These are phyloP conservation scores for Tenualosa ilisha DNA, from an alignment of 2,797 vertebrate genomes.

Conservation along the genomic window DNA sequence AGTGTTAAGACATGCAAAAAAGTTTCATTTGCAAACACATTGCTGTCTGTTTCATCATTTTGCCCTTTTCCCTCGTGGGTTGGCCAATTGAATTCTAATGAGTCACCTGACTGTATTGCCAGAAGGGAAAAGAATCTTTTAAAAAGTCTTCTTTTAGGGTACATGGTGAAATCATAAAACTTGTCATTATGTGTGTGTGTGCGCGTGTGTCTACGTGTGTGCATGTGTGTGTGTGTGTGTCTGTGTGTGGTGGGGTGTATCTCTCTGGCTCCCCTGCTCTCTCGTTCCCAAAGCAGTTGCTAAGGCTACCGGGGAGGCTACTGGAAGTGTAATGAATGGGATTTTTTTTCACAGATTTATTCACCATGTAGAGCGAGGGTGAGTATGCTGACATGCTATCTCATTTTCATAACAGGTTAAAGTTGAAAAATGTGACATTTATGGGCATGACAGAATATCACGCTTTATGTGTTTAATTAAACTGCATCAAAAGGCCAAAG, in stretches of 20 bases:
- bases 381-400: neutral
- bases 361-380: neutral
- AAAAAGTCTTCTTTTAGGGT: conserved; percentile 18
- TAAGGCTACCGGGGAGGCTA: neutral
- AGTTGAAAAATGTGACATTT: conserved; percentile 23
- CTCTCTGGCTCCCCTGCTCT: neutral
- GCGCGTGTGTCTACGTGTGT: too few species aligned
- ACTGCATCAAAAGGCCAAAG: conserved; percentile 25
- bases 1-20: conserved; percentile 25
- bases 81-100: conserved; percentile 24
- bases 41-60: conserved; percentile 26
- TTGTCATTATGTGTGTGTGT: neutral
- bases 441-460: neutral
- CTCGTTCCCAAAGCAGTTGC: neutral
- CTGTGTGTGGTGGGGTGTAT: neutral
- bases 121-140: conserved; percentile 5
- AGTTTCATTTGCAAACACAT: conserved; percentile 21
- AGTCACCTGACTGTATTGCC: conserved; percentile 23
- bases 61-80: conserved; percentile 7
- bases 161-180: neutral
- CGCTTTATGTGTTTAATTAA: conserved; percentile 31
- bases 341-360: conserved; percentile 12
- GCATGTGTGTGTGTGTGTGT: too few species aligned
- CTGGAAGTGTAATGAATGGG: neutral
- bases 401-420: conserved; percentile 17